phyloP scores from a whole-genome alignment of 2,113 vertebrate species.

The Eurystomus gularis region DNA sequence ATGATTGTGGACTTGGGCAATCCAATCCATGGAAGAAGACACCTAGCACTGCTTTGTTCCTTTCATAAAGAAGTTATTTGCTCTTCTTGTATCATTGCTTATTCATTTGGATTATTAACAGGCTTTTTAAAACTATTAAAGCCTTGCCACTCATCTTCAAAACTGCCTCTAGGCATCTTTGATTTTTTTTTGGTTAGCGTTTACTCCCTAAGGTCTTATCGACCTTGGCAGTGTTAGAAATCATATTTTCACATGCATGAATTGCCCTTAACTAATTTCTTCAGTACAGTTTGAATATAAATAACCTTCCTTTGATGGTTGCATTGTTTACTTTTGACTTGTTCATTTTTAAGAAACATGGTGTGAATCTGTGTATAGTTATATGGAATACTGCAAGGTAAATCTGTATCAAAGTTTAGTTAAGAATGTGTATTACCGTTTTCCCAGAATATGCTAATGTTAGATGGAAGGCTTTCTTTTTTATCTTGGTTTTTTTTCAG shows the following conservation, averaged over 20 bases:
- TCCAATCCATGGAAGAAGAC: not conserved
- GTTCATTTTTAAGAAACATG: not conserved
- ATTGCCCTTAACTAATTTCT: slow-evolving; percentile 32
- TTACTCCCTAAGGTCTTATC: slow-evolving; percentile 21
- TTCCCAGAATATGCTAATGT: not conserved
- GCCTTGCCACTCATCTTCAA: not conserved
- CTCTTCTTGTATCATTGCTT: not conserved
- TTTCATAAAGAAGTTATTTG: not conserved
- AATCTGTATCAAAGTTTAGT: not conserved
- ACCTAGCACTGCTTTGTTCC: not conserved
- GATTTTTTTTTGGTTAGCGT: not conserved
- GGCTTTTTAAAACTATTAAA: not conserved
- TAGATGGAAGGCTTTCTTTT: not conserved
- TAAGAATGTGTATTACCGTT: not conserved
- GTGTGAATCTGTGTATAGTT: not conserved
- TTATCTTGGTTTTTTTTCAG: not conserved
- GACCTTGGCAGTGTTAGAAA: slow-evolving; percentile 38
- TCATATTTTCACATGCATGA: slow-evolving; percentile 54
- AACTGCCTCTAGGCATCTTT: slow-evolving; percentile 1
- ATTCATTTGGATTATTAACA: slow-evolving; percentile 1
- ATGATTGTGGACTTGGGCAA: not conserved
- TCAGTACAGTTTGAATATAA: not conserved
- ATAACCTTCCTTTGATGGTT: not conserved
- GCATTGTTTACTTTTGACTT: not conserved
- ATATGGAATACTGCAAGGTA: not conserved